phyloP scores from a whole-genome alignment of 2,113 vertebrate species.

The Xerus inauris region DNA sequence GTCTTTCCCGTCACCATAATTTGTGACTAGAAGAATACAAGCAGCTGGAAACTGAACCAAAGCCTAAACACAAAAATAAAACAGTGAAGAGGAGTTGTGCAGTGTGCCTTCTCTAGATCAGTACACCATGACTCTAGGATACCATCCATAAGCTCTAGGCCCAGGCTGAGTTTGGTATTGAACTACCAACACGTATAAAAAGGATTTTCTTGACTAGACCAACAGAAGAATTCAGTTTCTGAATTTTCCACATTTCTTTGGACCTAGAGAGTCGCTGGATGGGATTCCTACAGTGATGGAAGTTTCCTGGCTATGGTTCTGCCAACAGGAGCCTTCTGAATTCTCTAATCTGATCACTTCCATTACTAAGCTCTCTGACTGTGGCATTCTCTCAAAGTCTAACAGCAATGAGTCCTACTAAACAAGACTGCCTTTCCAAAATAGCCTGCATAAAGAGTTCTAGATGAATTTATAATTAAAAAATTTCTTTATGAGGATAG shows the following conservation, averaged over 20 bases:
- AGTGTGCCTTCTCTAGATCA: not conserved
- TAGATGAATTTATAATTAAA: not conserved
- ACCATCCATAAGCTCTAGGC: not conserved
- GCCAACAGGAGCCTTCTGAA: not conserved
- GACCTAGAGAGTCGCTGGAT: not conserved
- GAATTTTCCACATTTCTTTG: not conserved
- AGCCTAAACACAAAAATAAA: not conserved
- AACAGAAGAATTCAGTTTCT: not conserved
- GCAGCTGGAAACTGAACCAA: not conserved
- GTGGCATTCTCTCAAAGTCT: not conserved
- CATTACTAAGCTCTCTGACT: not conserved
- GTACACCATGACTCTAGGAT: not conserved
- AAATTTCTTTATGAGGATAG: not conserved
- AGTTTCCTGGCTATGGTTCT: not conserved
- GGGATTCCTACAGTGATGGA: not conserved
- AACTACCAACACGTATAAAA: not conserved
- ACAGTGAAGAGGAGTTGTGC: not conserved
- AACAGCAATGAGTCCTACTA: not conserved
- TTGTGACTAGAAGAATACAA: not conserved
- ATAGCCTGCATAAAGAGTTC: not conserved
- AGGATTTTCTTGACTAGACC: not conserved
- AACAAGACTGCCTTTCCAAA: not conserved
- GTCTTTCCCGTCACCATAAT: not conserved
- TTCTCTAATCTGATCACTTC: not conserved
- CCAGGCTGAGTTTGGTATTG: not conserved